Percentiles rank a stretch among this genome's conserved stretches.
Conservation (phyloP, 2,888 invertebrate species). For the Automeris io region DNA sequence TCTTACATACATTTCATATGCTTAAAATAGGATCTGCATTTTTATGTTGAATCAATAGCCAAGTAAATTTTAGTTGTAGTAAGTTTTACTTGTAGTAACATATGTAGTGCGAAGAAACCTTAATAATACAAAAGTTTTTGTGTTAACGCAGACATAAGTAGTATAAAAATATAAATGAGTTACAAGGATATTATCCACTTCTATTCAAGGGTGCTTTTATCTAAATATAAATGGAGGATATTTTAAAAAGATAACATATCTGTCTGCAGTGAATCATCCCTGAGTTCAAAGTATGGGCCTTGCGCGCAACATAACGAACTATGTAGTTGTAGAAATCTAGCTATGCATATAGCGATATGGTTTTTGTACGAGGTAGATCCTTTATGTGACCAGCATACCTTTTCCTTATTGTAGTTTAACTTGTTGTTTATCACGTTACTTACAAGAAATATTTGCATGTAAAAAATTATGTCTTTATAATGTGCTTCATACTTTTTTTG, state of each 20-base stretch:
- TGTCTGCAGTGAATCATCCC: conserved; percentile 5
- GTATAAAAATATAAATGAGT: neutral
- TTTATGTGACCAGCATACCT: conserved; percentile 5
- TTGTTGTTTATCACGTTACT: neutral
- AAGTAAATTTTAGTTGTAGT: too few relatives aligned
- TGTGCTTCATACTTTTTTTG: too few relatives aligned
- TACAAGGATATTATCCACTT: neutral
- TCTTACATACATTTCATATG: too few relatives aligned
- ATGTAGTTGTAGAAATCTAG: neutral
- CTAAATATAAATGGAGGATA: conserved; percentile 3
- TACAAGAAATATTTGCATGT: conserved; percentile 1
- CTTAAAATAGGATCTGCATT: too few relatives aligned
- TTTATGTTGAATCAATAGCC: too few relatives aligned
- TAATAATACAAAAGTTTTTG: too few relatives aligned
- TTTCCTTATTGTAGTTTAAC: conserved; percentile 5
- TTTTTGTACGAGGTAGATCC: neutral
- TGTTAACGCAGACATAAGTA: too few relatives aligned
- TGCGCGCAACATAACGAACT: neutral
- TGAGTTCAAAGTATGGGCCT: neutral
- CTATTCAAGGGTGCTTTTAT: neutral
- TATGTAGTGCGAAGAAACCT: too few relatives aligned
- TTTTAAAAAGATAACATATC: conserved; percentile 9
- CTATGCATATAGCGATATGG: neutral
- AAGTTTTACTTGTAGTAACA: too few relatives aligned
- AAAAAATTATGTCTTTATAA: neutral